phyloP scores from a whole-genome alignment of 2,113 vertebrate species.

The Brienomyrus longianalis region DNA sequence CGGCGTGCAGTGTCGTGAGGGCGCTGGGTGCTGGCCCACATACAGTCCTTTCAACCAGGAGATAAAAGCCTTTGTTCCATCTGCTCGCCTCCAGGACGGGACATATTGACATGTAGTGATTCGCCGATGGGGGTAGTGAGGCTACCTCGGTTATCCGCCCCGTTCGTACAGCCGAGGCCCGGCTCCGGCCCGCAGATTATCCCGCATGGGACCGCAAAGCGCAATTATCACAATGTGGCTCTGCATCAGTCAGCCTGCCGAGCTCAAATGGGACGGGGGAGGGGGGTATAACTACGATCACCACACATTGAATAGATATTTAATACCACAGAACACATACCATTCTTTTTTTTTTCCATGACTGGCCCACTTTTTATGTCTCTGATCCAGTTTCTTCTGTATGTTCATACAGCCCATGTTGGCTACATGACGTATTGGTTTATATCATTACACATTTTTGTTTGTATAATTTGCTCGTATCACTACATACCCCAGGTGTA shows the following conservation, averaged over 20 bases:
- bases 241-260: background rate
- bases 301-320: background rate
- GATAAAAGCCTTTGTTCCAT: constrained; percentile 45
- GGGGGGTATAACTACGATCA: background rate
- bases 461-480: background rate
- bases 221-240: background rate
- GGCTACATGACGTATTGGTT: background rate
- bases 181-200: background rate
- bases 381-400: background rate
- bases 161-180: background rate
- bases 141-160: too few relatives aligned
- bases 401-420: background rate
- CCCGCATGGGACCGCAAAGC: background rate
- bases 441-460: background rate
- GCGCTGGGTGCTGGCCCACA: constrained; percentile 37
- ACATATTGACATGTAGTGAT: background rate
- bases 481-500: background rate
- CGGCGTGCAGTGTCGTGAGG: background rate
- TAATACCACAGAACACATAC: background rate
- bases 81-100: constrained; percentile 5
- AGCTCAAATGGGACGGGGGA: background rate
- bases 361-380: background rate
- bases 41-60: constrained; percentile 7
- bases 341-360: background rate
- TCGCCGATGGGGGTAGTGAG: background rate